Percentiles rank a stretch among this genome's conserved stretches.
phyloP scores from a whole-genome alignment of 53 echinoderm and acorn worm genomes.

The Astropecten irregularis region DNA sequence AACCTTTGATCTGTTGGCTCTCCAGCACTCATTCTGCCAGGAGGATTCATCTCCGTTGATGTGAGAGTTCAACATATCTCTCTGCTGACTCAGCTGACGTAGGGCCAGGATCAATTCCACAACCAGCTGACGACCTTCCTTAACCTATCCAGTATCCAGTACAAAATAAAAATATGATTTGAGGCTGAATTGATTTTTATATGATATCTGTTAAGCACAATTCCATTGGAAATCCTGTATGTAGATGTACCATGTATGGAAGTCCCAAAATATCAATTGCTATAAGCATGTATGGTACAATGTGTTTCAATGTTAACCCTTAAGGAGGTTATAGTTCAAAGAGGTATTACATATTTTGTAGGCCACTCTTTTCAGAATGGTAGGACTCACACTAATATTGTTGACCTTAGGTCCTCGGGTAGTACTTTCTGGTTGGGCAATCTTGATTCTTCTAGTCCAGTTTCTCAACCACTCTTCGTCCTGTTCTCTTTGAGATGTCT shows the following conservation, averaged over 20 bases:
- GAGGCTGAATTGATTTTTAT: too few relatives aligned
- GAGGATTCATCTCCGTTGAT: slow-evolving; percentile 44
- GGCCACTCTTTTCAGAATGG: too few relatives aligned
- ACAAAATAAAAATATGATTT: neutral
- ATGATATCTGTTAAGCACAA: too few relatives aligned
- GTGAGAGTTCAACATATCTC: slow-evolving; percentile 19
- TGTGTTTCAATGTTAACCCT: too few relatives aligned
- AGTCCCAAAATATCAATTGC: too few relatives aligned
- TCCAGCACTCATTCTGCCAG: slow-evolving; percentile 54
- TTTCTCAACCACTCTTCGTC: slow-evolving; percentile 42
- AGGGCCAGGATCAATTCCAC: slow-evolving; percentile 3
- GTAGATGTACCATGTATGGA: too few relatives aligned
- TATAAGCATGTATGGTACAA: too few relatives aligned
- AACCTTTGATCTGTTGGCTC: slow-evolving; percentile 51
- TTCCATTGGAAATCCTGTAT: too few relatives aligned
- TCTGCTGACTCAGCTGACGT: slow-evolving; percentile 29
- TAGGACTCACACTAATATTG: neutral
- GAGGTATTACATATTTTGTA: too few relatives aligned
- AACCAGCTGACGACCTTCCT: slow-evolving; percentile 20
- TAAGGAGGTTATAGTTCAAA: too few relatives aligned
- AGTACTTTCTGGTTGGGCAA: neutral
- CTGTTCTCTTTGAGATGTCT: slow-evolving; percentile 18
- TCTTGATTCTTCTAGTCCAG: slow-evolving; percentile 22
- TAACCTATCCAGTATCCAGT: neutral
- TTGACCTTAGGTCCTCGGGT: neutral